These are phyloP conservation scores for Hydrolagus colliei DNA, from an alignment of 2,797 vertebrate genomes.

Conservation along the genomic window DNA sequence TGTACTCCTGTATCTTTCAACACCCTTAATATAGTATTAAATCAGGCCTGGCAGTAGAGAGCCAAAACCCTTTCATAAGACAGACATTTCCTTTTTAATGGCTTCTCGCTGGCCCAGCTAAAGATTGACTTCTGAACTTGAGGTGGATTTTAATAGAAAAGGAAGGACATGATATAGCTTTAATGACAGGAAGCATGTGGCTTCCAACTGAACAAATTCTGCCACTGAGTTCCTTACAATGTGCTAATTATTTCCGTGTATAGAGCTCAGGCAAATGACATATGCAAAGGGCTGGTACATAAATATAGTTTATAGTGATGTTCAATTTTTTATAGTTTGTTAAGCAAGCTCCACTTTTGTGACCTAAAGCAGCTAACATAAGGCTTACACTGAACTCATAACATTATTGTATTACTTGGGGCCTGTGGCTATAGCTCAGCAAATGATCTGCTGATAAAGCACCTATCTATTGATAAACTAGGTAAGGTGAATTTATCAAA, in stretches of 20 bases:
- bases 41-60: slow-evolving; percentile 57
- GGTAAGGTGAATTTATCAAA: no score
- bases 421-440: background rate
- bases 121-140: slow-evolving; percentile 40
- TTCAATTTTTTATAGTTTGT: slow-evolving; percentile 28
- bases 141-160: slow-evolving; percentile 73
- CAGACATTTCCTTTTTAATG: slow-evolving; percentile 64
- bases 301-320: slow-evolving; percentile 31
- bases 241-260: slow-evolving; percentile 74
- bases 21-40: slow-evolving; percentile 55
- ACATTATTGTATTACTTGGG: background rate
- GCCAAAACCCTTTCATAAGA: slow-evolving; percentile 62
- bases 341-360: slow-evolving; percentile 4
- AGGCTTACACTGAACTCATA: slow-evolving; percentile 9
- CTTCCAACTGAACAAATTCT: slow-evolving; percentile 77
- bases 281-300: slow-evolving; percentile 7
- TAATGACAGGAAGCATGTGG: slow-evolving; percentile 74
- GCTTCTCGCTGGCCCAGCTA: slow-evolving; percentile 62
- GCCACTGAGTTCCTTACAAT: slow-evolving; percentile 68
- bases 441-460: background rate
- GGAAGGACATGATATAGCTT: slow-evolving; percentile 75
- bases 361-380: background rate
- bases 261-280: slow-evolving; percentile 6
- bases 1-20: slow-evolving; percentile 30
- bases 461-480: no score